Evolutionary conservation across 92 coral and sea anemone species (phyloP), one percentile per base, ranked within the genome.

Genomic region (Phenganax marumi): DNA sequence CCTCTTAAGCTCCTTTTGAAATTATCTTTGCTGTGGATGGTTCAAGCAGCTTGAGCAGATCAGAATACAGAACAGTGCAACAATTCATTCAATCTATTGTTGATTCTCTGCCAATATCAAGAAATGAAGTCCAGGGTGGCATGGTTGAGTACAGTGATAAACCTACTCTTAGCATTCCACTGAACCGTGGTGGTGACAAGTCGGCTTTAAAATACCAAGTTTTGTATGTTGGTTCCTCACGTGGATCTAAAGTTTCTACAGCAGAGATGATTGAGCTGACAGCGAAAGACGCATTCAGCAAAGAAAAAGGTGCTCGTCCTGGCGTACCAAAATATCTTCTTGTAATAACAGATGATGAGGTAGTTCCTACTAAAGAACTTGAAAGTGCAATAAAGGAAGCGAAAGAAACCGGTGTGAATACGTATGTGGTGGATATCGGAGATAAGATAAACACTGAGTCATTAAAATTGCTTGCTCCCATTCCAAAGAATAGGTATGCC

Each of bases 61-160:
- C 70, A 24, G 90, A 95, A 86, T 92, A 89, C 62, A 79, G 85
- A 46, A 76, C 90, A 55, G 93, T 89, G 68, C 83, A 80, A 16
- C 88, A 80, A 75, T 90, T 92, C 76, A 81, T 95, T 49, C 82
- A 86, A 51, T 82, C 83, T 4, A 68, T 92, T 39, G 88, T 92
- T 10, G 84, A 88, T 21, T 87, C 89, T 24, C 87, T 90, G 11
- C 75, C 79, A 22, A 90, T 92, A 10, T 90, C 98, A 51, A 89
- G 91, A 7, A 82, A 68, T 56, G 96, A 87, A 12, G 91, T 91
- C 7, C 97, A 92, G 10, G 95, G 89, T 26, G 98, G 91, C n/a
- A 88, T 95, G 18, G 81, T 95, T n/a, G 81, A 89, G 33, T 95
- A 95, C 87, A 88, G 85, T 76, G 88, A 82, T 66, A 84, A 80